Evolutionary conservation across 30 jellyfish, hydroid and myxozoan species (phyloP).

Genomic region (Calvadosia cruxmelitensis): DNA sequence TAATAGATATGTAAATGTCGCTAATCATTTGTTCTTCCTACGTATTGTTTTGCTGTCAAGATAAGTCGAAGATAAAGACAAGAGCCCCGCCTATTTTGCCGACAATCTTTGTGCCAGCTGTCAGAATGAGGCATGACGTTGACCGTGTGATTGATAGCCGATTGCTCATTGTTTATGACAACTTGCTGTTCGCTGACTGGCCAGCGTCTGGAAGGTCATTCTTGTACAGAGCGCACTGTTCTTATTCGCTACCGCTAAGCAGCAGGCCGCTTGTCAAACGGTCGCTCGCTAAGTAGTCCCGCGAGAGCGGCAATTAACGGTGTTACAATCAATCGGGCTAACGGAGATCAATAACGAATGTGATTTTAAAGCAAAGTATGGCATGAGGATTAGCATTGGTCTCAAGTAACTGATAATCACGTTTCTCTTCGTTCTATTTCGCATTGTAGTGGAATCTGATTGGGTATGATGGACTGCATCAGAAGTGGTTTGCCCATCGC

Average conservation of each 20-base stretch:
- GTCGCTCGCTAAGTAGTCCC: background rate
- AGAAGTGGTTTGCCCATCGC: background rate
- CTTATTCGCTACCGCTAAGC: background rate
- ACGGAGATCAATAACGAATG: too few species aligned
- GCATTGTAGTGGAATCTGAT: background rate
- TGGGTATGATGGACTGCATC: background rate
- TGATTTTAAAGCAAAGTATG: too few species aligned
- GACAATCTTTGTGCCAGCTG: background rate
- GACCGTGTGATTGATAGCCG: background rate
- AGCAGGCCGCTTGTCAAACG: background rate
- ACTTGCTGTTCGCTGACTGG: background rate
- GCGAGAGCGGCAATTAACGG: background rate
- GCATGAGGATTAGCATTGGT: too few species aligned
- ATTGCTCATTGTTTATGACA: background rate
- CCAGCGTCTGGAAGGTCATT: background rate
- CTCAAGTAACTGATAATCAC: background rate
- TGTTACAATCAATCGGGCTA: too few species aligned
- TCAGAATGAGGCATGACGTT: background rate
- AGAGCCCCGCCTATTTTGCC: slow-evolving; percentile 31
- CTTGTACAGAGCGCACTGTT: background rate
- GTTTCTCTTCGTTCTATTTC: background rate
- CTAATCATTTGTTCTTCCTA: slow-evolving; percentile 21
- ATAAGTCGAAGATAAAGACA: slow-evolving; percentile 19
- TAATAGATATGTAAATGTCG: slow-evolving; percentile 30
- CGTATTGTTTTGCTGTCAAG: slow-evolving; percentile 55